Evolutionary conservation across 2,888 invertebrate species (phyloP).

Genomic region (Callyntrura sp.): DNA sequence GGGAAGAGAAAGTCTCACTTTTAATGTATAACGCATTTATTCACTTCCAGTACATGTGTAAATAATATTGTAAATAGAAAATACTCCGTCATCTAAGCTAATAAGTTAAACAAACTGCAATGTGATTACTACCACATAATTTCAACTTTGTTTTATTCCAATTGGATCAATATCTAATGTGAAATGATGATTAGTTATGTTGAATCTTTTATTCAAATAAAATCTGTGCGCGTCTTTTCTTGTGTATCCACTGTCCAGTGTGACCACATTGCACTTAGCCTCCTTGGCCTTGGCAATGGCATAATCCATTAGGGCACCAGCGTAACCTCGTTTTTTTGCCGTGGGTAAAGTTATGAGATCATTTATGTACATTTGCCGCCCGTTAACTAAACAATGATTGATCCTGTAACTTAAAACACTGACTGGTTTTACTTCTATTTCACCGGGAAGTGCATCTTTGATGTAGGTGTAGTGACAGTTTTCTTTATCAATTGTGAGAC

Average conservation of each 20-base stretch:
- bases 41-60: no score
- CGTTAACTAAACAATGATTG: conserved; percentile 72
- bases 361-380: conserved; percentile 79
- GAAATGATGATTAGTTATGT: conserved; percentile 78
- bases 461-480: conserved; percentile 79
- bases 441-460: conserved; percentile 35
- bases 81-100: no score
- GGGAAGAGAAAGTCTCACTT: no score
- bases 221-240: conserved; percentile 79
- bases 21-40: no score
- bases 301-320: conserved; percentile 76
- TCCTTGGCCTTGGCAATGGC: conserved; percentile 71
- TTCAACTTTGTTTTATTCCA: not conserved
- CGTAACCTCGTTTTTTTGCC: conserved; percentile 75
- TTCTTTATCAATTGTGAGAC: conserved; percentile 53
- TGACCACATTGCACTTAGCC: conserved; percentile 71
- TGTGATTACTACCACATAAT: no score
- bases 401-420: conserved; percentile 77
- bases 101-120: no score
- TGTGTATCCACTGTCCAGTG: conserved; percentile 77
- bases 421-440: conserved; percentile 30
- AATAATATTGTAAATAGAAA: no score
- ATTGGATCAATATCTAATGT: conserved; percentile 40
- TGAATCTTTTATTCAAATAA: conserved; percentile 81
- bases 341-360: conserved; percentile 72